Evolutionary conservation across 2,113 vertebrate genomes (phyloP).

Genomic region (Psephotus haematonotus): DNA sequence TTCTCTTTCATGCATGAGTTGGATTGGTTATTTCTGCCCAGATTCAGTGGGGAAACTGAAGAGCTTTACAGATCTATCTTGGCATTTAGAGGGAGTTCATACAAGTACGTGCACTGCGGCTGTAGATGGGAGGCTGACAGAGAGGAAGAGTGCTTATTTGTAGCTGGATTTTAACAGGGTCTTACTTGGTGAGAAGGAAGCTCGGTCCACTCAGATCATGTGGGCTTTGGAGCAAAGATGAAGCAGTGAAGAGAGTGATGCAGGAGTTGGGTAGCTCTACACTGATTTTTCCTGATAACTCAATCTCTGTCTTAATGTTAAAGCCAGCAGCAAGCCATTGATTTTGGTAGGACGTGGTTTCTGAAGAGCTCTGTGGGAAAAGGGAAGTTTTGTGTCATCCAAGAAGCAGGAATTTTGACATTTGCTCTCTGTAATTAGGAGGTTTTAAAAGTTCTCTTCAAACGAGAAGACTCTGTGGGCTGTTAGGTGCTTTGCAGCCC

Average conservation of each 20-base stretch:
- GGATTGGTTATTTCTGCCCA: neutral
- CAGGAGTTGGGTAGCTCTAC: neutral
- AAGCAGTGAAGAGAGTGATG: neutral
- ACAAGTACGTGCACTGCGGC: neutral
- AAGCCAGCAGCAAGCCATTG: neutral
- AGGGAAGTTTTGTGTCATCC: neutral
- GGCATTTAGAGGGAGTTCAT: conserved; percentile 17
- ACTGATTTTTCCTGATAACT: neutral
- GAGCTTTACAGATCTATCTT: neutral
- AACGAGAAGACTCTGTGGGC: neutral
- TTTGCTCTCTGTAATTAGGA: neutral
- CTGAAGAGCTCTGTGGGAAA: neutral
- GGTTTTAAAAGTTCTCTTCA: neutral
- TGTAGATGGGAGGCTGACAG: neutral
- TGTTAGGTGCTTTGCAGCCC: neutral
- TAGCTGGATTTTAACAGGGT: neutral
- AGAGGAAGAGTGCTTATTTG: neutral
- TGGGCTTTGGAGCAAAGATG: neutral
- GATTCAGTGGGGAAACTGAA: neutral
- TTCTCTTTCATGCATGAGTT: neutral
- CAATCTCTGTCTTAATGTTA: neutral
- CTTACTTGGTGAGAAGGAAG: neutral
- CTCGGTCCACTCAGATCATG: neutral
- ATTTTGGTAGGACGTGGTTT: neutral
- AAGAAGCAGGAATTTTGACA: neutral